phyloP scores from a whole-genome alignment of 2,797 vertebrate species.

The Falco cherrug region DNA sequence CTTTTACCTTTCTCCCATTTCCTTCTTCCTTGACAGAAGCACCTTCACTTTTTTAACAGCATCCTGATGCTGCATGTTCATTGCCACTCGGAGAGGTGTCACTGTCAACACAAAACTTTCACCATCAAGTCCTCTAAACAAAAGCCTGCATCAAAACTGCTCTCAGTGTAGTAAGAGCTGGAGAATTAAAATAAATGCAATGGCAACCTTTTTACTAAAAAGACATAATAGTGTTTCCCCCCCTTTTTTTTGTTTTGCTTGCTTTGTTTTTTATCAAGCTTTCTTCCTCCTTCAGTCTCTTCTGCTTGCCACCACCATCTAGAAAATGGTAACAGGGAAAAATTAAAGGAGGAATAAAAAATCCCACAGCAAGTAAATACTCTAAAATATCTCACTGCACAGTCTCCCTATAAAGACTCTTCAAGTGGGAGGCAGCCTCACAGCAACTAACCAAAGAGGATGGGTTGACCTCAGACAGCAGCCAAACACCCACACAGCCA shows the following conservation, averaged over 20 bases:
- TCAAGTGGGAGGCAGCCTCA: conserved; percentile 6
- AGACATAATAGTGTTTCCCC: background rate
- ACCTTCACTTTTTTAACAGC: background rate
- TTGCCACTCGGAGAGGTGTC: background rate
- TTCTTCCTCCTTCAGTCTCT: background rate
- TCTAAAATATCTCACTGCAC: background rate
- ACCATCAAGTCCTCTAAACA: background rate
- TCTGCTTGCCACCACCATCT: background rate
- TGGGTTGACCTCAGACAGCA: conserved; percentile 3
- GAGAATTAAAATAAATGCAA: background rate
- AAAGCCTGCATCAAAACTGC: background rate
- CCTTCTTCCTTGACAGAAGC: background rate
- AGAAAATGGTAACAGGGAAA: background rate
- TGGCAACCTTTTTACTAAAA: background rate
- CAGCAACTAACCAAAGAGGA: background rate
- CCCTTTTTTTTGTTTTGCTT: background rate
- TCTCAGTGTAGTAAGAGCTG: background rate
- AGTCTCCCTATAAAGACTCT: background rate
- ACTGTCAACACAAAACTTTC: background rate
- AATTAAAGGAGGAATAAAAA: background rate
- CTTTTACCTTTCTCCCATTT: background rate
- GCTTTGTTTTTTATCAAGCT: background rate
- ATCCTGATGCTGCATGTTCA: background rate
- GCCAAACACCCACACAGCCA: conserved; percentile 12
- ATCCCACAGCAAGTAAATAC: background rate